Evolutionary conservation across 2,797 vertebrate genomes (phyloP).

Genomic region (Vipera ursinii): DNA sequence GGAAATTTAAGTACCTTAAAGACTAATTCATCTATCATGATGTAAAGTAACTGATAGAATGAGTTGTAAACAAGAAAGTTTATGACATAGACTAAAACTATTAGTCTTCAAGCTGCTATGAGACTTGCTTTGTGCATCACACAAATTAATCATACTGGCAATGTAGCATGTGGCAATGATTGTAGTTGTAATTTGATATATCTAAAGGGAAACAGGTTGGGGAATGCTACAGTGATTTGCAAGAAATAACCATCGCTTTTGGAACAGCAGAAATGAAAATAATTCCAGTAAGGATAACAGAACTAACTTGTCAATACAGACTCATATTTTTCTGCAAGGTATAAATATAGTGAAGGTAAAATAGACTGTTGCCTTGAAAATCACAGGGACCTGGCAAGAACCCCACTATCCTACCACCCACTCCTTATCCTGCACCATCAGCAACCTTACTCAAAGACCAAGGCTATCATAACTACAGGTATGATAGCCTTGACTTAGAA

Average conservation of each 20-base stretch:
- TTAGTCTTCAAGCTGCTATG: background rate
- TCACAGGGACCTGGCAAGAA: too few species aligned
- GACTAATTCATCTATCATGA: background rate
- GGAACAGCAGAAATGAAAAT: slow-evolving; percentile 24
- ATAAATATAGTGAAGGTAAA: too few species aligned
- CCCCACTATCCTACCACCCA: too few species aligned
- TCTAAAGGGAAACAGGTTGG: too few species aligned
- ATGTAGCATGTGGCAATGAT: background rate
- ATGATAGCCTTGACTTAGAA: too few species aligned
- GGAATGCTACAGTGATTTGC: background rate
- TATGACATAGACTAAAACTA: background rate
- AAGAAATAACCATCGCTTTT: slow-evolving; percentile 17
- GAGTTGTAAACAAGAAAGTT: background rate
- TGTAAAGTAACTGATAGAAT: background rate
- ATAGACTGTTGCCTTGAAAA: too few species aligned
- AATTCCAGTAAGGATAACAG: slow-evolving; percentile 20
- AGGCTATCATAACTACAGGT: too few species aligned
- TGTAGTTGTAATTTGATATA: background rate
- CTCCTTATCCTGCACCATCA: too few species aligned
- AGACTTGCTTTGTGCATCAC: background rate
- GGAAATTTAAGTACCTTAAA: background rate
- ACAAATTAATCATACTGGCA: background rate
- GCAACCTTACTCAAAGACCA: too few species aligned
- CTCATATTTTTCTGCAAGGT: background rate
- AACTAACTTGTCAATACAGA: slow-evolving; percentile 19